phyloP scores from a whole-genome alignment of 2,113 vertebrate genomes.

The Piaya cayana region DNA sequence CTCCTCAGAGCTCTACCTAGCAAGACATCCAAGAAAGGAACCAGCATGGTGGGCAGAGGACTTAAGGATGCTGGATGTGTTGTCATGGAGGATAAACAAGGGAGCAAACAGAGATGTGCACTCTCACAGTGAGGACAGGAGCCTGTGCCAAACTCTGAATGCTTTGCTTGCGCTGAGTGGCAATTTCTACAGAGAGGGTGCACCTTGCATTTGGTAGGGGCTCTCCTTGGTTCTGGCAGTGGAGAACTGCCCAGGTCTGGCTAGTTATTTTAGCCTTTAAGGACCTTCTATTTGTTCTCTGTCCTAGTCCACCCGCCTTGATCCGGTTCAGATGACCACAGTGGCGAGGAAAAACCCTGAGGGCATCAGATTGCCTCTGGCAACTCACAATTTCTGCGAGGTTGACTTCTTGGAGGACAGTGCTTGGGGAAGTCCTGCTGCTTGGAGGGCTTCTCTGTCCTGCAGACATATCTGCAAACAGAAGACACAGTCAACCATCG shows the following conservation, averaged over 20 bases:
- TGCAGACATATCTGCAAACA: constrained; percentile 52
- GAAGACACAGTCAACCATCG: rapidly evolving
- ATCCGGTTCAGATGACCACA: not conserved
- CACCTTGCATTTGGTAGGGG: not conserved
- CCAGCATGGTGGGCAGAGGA: not conserved
- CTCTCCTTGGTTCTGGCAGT: not conserved
- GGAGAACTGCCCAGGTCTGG: not conserved
- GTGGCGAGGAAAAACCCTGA: not conserved
- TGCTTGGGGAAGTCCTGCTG: constrained; percentile 44
- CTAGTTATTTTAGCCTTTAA: not conserved
- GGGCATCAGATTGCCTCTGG: not conserved
- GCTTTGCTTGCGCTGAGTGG: not conserved
- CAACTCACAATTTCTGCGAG: constrained; percentile 66
- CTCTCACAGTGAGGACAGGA: rapidly evolving
- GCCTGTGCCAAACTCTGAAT: not conserved
- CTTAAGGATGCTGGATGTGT: rapidly evolving
- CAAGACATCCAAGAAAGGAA: not conserved
- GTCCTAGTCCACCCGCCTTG: not conserved
- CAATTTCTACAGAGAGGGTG: not conserved
- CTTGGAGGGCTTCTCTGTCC: constrained; percentile 48
- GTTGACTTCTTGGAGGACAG: constrained; percentile 45
- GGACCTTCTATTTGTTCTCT: not conserved
- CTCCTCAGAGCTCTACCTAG: not conserved
- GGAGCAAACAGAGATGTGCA: not conserved
- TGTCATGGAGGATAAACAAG: not conserved